Base-by-base conservation (phyloP, 2,113 vertebrate species). In the Odobenus rosmarus region DNA sequence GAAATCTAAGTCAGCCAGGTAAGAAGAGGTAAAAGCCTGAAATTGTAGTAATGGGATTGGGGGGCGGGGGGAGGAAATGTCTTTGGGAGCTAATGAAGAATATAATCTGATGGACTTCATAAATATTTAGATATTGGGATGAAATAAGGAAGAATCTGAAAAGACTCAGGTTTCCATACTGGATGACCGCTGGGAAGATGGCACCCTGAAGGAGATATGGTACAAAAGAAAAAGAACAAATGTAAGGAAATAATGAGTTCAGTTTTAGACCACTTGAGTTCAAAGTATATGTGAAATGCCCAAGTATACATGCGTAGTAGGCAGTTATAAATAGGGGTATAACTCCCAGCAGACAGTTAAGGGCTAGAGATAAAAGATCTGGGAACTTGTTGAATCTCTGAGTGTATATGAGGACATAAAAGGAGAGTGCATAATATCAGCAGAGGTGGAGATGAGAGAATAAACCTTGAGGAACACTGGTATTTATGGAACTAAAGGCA, bases 401-500 rank as follows among this genome's bases (percentile, higher is more conserved):
- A 16, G 7, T 84, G 2, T 31, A 71, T 14, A 94, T 5, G 57
- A 94, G 49, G 46, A 76, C 57, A 93, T 69, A 82, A 59, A 95
- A 92, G 11, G 15, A 59, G 24, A 95, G 26, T 19, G 0, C 3
- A n/a, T 67, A 90, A 69, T 51, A 77, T 91, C 6, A 82, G 49
- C 24, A 93, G 59, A 96, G 76, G 24, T 86, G 23, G 64, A 23
- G 23, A 53, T 61, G 16, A 82, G 12, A 76, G 49, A 96, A 83
- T 14, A 93, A 88, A 21, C 21, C 39, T 55, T 77, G 36, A 90
- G 10, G n/a, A 13, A 76, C 57, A 64, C 28, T 53, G 79, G 13
- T 88, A 83, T 71, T 96, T 91, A 83, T 46, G 42, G 76, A 76
- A 84, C 72, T 93, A 95, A 81, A 90, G 71, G 24, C 9, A 95